Evolutionary conservation across 2,888 invertebrate genomes (phyloP).

Genomic region (Drosophila gaucha): DNA sequence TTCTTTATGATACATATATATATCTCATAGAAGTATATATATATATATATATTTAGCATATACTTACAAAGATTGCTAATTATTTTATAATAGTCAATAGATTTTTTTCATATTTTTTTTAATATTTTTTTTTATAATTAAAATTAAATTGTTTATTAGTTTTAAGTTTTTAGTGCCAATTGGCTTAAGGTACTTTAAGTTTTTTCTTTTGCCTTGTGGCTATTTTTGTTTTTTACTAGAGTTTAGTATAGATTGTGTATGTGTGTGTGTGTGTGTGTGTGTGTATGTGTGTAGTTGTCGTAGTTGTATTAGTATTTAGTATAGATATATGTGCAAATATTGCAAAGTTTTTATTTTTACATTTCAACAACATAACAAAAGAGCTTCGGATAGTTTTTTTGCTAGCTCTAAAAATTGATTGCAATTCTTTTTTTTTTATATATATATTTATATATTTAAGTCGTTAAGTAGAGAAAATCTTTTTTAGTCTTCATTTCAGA

Average conservation of each 20-base stretch:
- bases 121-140: constrained; percentile 5
- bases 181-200: constrained; percentile 85
- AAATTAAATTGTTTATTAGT: constrained; percentile 60
- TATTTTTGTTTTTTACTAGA: constrained; percentile 39
- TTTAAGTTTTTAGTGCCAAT: constrained; percentile 82
- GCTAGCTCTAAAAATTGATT: constrained; percentile 67
- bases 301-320: constrained; percentile 37
- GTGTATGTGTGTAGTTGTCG: constrained; percentile 21
- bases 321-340: constrained; percentile 68
- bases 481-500: constrained; percentile 60
- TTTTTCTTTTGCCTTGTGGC: constrained; percentile 58
- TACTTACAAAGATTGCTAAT: constrained; percentile 29
- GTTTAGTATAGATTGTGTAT: constrained; percentile 22
- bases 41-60: constrained; percentile 17
- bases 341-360: constrained; percentile 61
- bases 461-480: constrained; percentile 74
- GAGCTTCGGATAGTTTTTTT: constrained; percentile 38
- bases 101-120: constrained; percentile 6
- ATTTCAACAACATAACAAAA: constrained; percentile 61
- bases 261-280: constrained; percentile 25
- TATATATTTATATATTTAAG: constrained; percentile 24
- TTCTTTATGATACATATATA: constrained; percentile 28
- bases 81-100: constrained; percentile 46
- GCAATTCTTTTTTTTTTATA: constrained; percentile 60
- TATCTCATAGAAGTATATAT: constrained; percentile 21